Conservation (phyloP, 2,113 vertebrate species). For the Rostratula benghalensis region DNA sequence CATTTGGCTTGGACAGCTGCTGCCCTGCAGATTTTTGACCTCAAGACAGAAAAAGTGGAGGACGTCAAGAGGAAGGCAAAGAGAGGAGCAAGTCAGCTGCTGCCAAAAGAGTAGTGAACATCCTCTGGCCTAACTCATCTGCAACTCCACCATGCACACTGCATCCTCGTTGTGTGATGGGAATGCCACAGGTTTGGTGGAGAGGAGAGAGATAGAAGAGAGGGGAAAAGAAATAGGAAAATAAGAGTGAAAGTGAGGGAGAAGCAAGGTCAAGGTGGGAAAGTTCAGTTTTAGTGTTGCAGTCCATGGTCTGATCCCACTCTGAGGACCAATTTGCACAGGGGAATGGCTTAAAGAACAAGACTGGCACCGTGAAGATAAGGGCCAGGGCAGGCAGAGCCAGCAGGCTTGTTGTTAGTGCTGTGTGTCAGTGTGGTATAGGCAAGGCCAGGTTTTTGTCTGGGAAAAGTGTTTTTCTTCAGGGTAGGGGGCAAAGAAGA, state of each 20-base stretch:
- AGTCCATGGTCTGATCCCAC: neutral
- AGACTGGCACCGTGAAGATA: neutral
- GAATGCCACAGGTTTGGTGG: neutral
- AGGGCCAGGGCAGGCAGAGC: neutral
- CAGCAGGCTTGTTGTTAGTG: neutral
- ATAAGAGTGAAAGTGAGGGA: neutral
- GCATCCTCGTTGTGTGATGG: neutral
- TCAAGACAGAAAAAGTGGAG: neutral
- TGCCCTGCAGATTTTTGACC: neutral
- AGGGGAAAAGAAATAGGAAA: neutral
- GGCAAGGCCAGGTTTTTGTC: neutral
- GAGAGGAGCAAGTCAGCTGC: neutral
- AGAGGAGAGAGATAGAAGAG: neutral
- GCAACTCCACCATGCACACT: accelerated
- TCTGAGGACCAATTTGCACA: neutral
- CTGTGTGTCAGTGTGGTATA: neutral
- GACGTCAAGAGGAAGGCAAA: neutral
- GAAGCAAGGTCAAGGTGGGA: neutral
- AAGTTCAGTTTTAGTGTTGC: neutral
- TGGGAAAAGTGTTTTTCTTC: neutral
- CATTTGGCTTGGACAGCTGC: neutral
- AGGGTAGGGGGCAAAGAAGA: neutral
- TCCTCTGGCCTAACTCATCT: neutral
- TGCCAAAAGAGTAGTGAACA: neutral
- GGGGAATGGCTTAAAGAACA: neutral